A percentile compares a stretch with the other conserved stretches of the same genome.
Conservation (phyloP, 2,113 vertebrate species). For the Aleadryas rufinucha region DNA sequence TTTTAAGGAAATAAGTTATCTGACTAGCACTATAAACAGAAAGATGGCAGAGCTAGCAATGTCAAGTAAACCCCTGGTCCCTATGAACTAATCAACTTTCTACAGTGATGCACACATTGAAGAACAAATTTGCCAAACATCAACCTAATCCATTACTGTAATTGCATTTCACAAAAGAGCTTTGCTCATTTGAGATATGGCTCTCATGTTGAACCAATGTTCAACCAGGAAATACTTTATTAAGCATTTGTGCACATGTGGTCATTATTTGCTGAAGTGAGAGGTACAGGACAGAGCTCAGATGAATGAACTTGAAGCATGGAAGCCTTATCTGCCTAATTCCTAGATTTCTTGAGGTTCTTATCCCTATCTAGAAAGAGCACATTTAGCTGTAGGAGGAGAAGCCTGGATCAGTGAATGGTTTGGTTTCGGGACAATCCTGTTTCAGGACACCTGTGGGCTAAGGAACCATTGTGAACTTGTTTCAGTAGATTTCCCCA, state of each 20-base stretch:
- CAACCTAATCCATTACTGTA: not conserved
- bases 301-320: fast-evolving
- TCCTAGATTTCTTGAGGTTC: not conserved
- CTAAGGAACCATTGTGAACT: not conserved
- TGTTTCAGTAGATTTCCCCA: not conserved
- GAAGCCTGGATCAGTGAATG: not conserved
- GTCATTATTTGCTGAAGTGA: not conserved
- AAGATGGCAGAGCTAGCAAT: not conserved
- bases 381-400: not conserved
- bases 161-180: not conserved
- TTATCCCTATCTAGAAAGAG: not conserved
- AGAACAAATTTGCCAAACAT: not conserved
- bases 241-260: not conserved
- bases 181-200: not conserved
- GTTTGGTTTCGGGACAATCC: not conserved
- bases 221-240: not conserved
- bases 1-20: not conserved
- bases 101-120: not conserved
- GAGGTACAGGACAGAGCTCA: not conserved
- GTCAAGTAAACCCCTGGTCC: not conserved
- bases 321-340: not conserved
- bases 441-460: not conserved
- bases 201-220: not conserved
- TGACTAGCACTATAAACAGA: not conserved
- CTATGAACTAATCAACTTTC: not conserved